Base-by-base conservation (phyloP, 2,113 vertebrate species). In the Aleadryas rufinucha region DNA sequence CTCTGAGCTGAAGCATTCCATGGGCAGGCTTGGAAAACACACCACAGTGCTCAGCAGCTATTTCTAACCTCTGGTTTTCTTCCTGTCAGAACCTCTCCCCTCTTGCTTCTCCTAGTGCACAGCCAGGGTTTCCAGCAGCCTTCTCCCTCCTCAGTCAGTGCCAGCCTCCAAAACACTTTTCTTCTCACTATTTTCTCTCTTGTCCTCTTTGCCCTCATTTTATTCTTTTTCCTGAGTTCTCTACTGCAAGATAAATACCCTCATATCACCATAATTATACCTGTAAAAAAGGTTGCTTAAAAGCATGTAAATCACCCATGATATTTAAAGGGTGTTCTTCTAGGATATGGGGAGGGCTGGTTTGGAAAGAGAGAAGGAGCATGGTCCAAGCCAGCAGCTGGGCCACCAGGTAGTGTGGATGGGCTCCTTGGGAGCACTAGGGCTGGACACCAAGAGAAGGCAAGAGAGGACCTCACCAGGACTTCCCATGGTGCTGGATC, bases 1-100 rank as follows among this genome's bases (percentile, higher is more conserved):
- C 83, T 90, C 91, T 2, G 3, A 95, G 71, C 53, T 13, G 5
- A 93, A 87, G 65, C 91, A 92, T 91, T 96, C 87, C 89, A 88
- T 1, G 12, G 35, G 27, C 37, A 49, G 28, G 14, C 57, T 79
- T 57, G 71, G 87, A 96, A 93, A 93, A 82, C 49, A 77, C 71
- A 42, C 22, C 79, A 71, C 71, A 87, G 50, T 1, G 2, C 27
- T 66, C 76, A 76, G 39, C 4, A 0, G 44, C 76, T 89, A 61
- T 70, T 54, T 82, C 45, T 65, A 53, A 87, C 59, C 44, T 71
- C 69, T 59, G 47, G 13, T 45, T 66, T 88, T 68, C 64, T 59
- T 94, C 64, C 72, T 37, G 33, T 74, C 60, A 90, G 75, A 90
- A 84, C 14, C 9, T 78, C 72, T 88, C 47, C 52, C 35, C 45